Conservation (phyloP, 2,797 vertebrate species). For the Malurus leucopterus region DNA sequence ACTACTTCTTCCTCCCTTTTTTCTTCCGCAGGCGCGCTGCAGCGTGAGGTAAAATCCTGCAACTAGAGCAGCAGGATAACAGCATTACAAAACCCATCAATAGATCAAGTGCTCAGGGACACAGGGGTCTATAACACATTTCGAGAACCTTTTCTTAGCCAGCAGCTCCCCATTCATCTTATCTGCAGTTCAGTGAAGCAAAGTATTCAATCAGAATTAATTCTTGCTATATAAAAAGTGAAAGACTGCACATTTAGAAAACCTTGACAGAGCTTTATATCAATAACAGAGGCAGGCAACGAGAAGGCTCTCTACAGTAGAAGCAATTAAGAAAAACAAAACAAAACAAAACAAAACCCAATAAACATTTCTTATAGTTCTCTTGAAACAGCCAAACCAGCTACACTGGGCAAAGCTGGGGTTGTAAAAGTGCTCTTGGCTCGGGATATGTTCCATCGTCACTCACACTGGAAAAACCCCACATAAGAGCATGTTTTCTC, state of each 20-base stretch:
- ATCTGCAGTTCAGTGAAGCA: slow-evolving; percentile 9
- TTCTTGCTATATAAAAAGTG: not conserved
- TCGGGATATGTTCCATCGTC: not conserved
- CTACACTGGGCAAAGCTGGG: not conserved
- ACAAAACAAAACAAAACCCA: fast-evolving
- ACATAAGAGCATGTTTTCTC: not conserved
- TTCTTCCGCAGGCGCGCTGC: not conserved
- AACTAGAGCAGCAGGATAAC: slow-evolving; percentile 10
- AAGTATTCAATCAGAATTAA: slow-evolving; percentile 6
- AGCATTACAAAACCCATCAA: slow-evolving; percentile 19
- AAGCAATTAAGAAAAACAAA: not conserved
- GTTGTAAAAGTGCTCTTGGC: not conserved
- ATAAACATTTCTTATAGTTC: not conserved
- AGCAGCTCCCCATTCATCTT: slow-evolving; percentile 42
- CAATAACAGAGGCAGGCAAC: not conserved
- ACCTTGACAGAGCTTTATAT: not conserved
- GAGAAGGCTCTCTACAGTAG: not conserved
- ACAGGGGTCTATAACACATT: not conserved
- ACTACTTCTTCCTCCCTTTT: not conserved
- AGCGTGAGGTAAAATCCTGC: slow-evolving; percentile 19
- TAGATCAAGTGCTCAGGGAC: slow-evolving; percentile 21
- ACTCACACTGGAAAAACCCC: not conserved
- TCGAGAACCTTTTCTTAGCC: slow-evolving; percentile 5
- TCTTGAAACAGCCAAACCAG: not conserved
- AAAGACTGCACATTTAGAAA: not conserved